Percentiles rank a stretch among this genome's conserved stretches.
Conservation (phyloP, 2,888 invertebrate species). For the Synanthedon formicaeformis region DNA sequence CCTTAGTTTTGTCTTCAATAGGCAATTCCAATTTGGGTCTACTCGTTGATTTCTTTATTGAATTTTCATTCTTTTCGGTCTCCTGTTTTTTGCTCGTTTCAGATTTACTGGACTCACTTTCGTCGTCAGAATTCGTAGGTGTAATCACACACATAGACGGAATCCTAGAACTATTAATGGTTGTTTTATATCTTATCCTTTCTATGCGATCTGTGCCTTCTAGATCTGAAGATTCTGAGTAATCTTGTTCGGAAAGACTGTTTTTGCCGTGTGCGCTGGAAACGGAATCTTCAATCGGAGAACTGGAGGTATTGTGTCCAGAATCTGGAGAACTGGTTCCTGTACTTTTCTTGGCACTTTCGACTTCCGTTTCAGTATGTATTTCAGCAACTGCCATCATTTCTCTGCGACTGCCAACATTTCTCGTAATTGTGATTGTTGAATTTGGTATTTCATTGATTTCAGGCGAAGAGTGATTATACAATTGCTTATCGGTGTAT, state of each 20-base stretch:
- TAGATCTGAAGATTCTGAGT: constrained; percentile 87
- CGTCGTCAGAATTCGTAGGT: constrained; percentile 88
- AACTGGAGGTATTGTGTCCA: constrained; percentile 84
- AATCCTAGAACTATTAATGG: constrained; percentile 87
- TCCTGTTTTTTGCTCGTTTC: constrained; percentile 28
- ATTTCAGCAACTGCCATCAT: constrained; percentile 72
- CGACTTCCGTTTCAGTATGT: constrained; percentile 58
- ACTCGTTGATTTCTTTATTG: constrained; percentile 30
- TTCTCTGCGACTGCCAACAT: constrained; percentile 58
- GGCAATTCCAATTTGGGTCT: constrained; percentile 57
- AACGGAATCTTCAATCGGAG: constrained; percentile 80
- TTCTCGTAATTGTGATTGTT: constrained; percentile 52
- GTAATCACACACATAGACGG: constrained; percentile 94
- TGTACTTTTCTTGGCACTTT: constrained; percentile 64
- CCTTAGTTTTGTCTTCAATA: constrained; percentile 37
- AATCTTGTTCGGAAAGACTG: constrained; percentile 83
- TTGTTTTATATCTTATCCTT: constrained; percentile 86
- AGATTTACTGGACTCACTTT: constrained; percentile 69
- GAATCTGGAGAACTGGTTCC: constrained; percentile 85
- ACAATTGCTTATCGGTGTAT: constrained; percentile 40
- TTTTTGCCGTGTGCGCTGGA: constrained; percentile 78
- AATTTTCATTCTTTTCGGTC: constrained; percentile 20
- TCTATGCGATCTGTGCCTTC: constrained; percentile 91
- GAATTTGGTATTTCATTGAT: constrained; percentile 36
- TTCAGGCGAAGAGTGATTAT: constrained; percentile 50